A percentile compares a stretch with the other conserved stretches of the same genome.
These are phyloP conservation scores for Vandiemenella viatica DNA, from an alignment of 2,888 invertebrate genomes.

Conservation along the genomic window DNA sequence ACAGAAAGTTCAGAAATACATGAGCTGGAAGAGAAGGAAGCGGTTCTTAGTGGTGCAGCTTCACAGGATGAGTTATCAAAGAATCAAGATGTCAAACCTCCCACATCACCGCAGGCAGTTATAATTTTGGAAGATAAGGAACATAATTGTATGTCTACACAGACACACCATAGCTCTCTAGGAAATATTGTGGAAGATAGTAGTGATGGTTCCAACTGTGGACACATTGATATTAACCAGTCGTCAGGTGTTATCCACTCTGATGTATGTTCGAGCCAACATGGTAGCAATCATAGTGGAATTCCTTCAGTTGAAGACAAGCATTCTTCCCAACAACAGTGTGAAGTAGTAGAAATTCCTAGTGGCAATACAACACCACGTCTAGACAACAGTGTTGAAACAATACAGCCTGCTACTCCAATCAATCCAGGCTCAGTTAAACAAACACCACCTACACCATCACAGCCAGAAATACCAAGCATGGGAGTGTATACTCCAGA, in stretches of 20 bases:
- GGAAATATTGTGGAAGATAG: constrained; percentile 10
- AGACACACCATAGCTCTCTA: no score
- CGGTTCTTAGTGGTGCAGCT: not conserved
- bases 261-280: not conserved
- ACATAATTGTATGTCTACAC: constrained; percentile 8
- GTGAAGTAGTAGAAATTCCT: constrained; percentile 15
- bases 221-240: not conserved
- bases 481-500: constrained; percentile 79
- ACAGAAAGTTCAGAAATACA: not conserved
- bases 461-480: constrained; percentile 49
- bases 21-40: not conserved
- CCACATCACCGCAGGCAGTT: constrained; percentile 8
- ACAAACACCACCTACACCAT: constrained; percentile 32
- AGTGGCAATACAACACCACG: constrained; percentile 32
- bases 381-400: constrained; percentile 22
- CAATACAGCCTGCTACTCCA: constrained; percentile 22
- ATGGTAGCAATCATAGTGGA: no score
- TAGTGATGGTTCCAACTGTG: constrained; percentile 5
- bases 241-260: not conserved
- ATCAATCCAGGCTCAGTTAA: constrained; percentile 31
- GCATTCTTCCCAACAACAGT: constrained; percentile 6
- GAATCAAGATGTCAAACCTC: not conserved
- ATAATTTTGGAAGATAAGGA: constrained; percentile 12
- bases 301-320: constrained; percentile 3
- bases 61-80: not conserved